Evolutionary conservation across 2,888 invertebrate species (phyloP), one percentile per base, ranked within the genome.

Genomic region (Myopa testacea): DNA sequence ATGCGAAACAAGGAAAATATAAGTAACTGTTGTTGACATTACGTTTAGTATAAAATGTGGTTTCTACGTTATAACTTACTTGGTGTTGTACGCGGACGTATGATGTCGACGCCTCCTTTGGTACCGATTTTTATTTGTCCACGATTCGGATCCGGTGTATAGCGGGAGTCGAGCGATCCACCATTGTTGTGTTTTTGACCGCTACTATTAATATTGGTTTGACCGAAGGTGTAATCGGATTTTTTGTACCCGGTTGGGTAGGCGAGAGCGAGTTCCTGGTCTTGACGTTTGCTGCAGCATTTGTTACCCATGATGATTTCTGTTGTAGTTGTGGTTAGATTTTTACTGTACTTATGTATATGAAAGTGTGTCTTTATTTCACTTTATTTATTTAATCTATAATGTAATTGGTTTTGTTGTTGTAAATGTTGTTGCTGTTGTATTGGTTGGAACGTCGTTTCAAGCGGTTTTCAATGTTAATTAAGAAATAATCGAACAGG

Each of bases 241-340:
- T 89, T 89, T 80, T 90, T 89, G 80, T 88, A 89, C 79, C 89
- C 90, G 60, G 87, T 85, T 67, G 88, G 88, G 86, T 89, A 89
- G 82, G 88, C 86, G 74, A 89, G 82, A 12, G 88, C 88, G 79
- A 89, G 81, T 82, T 93, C 92, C 86, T 93, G 92, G 90, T 94
- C 94, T 90, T 94, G 93, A 88, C 94, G 93, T 91, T 94, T 95
- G 91, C 95, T 95, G 91, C 95, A 95, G 91, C 95, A 95, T 91
- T 94, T 94, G 91, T 94, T 94, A 90, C 95, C 95, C 95, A 96
- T 95, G 80, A 75, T 79, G 52, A 58, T 67, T 69, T 60, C 77
- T 69, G 26, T 75, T 69, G 70, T 60, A 67, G 52, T 55, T n/a
- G 68, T 78, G n/a, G 38, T 58, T 78, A 38, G n/a, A 63, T 76